phyloP scores from a whole-genome alignment of 2,888 invertebrate genomes.

The Rhingia rostrata region DNA sequence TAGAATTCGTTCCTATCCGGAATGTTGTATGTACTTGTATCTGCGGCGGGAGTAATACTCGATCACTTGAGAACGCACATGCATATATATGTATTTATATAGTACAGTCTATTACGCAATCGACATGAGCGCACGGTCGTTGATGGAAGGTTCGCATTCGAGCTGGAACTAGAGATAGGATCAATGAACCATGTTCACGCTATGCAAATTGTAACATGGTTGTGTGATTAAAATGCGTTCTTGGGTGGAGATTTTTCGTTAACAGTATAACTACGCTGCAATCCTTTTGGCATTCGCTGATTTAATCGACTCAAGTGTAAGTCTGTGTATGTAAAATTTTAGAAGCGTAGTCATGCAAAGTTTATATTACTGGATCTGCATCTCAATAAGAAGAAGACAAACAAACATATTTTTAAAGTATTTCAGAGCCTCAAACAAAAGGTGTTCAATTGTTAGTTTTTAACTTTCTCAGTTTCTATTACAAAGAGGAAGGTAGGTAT shows the following conservation, averaged over 20 bases:
- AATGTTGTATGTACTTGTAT: conserved; percentile 8
- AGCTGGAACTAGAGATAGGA: conserved; percentile 49
- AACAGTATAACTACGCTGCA: neutral
- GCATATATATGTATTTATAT: no score
- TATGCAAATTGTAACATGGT: conserved; percentile 67
- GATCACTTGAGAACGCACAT: neutral
- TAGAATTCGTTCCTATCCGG: conserved; percentile 32
- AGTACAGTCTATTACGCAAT: conserved; percentile 54
- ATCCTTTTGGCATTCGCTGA: conserved; percentile 14
- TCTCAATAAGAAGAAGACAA: no score
- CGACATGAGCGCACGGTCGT: conserved; percentile 5
- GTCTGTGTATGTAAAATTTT: neutral
- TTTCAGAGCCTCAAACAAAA: no score
- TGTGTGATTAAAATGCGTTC: conserved; percentile 63
- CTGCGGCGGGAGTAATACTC: conserved; percentile 23
- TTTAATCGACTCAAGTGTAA: conserved; percentile 3
- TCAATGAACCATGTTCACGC: conserved; percentile 66
- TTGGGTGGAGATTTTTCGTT: conserved; percentile 28
- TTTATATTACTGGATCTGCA: no score
- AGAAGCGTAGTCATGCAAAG: no score
- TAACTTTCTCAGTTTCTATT: no score
- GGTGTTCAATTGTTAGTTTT: no score
- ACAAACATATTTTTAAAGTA: no score
- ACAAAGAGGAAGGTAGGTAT: no score
- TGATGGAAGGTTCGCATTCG: conserved; percentile 34